Evolutionary conservation across 2,797 vertebrate genomes (phyloP).

Genomic region (Alcedo quadribrachys): DNA sequence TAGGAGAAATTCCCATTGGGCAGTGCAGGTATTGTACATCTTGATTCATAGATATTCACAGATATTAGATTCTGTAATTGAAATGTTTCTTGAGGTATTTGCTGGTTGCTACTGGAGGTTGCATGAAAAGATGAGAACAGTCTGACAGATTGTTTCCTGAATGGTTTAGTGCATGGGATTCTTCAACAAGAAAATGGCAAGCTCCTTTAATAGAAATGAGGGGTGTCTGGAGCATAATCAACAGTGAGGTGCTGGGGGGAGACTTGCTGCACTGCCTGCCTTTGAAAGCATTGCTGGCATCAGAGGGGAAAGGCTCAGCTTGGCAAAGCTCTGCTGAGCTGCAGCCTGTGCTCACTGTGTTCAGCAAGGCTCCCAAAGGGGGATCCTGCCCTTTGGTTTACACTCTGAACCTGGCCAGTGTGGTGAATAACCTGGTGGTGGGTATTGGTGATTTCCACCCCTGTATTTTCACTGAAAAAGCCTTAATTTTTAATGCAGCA

Average conservation of each 20-base stretch:
- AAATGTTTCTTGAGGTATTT: neutral
- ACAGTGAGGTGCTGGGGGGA: neutral
- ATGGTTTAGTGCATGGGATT: neutral
- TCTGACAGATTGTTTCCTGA: neutral
- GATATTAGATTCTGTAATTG: no score
- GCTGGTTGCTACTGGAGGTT: neutral
- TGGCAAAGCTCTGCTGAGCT: neutral
- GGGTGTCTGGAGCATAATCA: neutral
- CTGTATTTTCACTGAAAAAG: neutral
- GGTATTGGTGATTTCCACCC: neutral
- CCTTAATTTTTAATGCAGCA: neutral
- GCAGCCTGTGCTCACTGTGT: neutral
- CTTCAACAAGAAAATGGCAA: neutral
- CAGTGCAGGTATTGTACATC: constrained; percentile 81
- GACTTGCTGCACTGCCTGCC: neutral
- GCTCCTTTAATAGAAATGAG: neutral
- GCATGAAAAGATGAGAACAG: neutral
- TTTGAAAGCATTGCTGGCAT: neutral
- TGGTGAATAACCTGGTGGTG: neutral
- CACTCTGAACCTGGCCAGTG: neutral
- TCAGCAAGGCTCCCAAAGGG: neutral
- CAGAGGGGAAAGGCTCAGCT: neutral
- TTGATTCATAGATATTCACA: neutral
- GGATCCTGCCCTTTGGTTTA: neutral
- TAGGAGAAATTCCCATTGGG: constrained; percentile 83